Base-by-base conservation (phyloP, 1,140 invertebrate genomes). In the Tachypleus tridentatus region DNA sequence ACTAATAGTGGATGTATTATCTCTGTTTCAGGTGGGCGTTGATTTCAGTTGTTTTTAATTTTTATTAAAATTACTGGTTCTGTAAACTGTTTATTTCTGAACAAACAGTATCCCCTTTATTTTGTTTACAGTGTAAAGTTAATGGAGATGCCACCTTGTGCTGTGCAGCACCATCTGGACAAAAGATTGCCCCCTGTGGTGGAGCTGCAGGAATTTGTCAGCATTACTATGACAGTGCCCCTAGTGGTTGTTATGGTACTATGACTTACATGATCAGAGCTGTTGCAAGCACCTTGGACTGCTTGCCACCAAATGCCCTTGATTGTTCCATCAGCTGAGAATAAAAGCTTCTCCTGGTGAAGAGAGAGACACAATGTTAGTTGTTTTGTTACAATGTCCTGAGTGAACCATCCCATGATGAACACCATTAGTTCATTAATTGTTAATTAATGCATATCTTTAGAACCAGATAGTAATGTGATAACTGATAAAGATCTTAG, bases 171-270 rank as follows among this genome's bases (percentile, higher is more conserved):
- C 77, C 82, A 7, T 82, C 81, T 65, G 82, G 84, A 64, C 77
- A 82, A 67, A 78, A 82, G 50, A 82, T 85, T 76, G 63, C 67
- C 11, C 77, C 91, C 4, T 97, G 94, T 75, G 89, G 89, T 52
- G 94, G 94, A 52, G 90, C 93, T 54, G 92, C 89, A 0, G 91
- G 88, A 66, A 92, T 99, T 66, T 98, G 96, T 77, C 89, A 93
- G 77, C 92, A 97, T 78, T 91, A 99, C 74, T 99, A 98, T 77
- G 97, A 99, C 76, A 92, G 88, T 76, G 96, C 97, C 29, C 97
- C 97, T 4, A 97, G 93, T 76, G 97, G 97, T 57, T 87, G 87
- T 73, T 98, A 85, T 78, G 97, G 97, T 63, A 98, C 96, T 11
- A 97, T 98, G 91, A 96, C 93, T 1, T 99, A 98, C 73, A 84